Percentiles rank a stretch among this genome's conserved stretches.
Evolutionary conservation across 37 sponge, comb jelly and placozoan genomes (phyloP).

Genomic region (Eunapius fragilis): DNA sequence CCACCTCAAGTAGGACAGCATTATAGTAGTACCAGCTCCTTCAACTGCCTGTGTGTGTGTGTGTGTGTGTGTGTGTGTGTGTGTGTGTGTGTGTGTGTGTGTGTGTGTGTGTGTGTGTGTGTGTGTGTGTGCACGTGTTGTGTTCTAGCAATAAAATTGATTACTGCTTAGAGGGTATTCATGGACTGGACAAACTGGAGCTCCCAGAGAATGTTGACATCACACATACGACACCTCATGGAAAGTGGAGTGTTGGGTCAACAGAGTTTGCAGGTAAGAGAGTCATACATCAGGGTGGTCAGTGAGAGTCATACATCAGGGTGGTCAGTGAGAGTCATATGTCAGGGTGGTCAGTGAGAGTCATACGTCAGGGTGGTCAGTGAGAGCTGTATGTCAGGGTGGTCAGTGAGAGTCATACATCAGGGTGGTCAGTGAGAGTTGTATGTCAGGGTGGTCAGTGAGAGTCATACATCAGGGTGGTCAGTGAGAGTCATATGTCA

Average conservation of each 20-base stretch:
- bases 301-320: too few relatives aligned
- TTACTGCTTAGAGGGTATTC: not conserved
- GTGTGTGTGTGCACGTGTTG: constrained; percentile 23
- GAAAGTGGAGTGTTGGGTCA: constrained; percentile 64
- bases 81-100: not conserved
- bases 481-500: too few relatives aligned
- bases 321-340: too few relatives aligned
- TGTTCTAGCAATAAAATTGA: not conserved
- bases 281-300: too few relatives aligned
- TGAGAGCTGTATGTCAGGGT: too few relatives aligned
- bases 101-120: constrained; percentile 30
- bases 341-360: too few relatives aligned
- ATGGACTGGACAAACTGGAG: not conserved
- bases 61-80: constrained; percentile 5
- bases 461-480: too few relatives aligned
- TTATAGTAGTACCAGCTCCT: not conserved
- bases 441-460: too few relatives aligned
- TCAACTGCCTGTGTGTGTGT: not conserved
- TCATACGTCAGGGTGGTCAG: too few relatives aligned
- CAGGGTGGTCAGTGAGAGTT: too few relatives aligned
- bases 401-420: too few relatives aligned
- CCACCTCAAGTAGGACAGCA: not conserved
- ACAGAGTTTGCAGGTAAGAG: constrained; percentile 45
- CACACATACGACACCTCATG: constrained; percentile 34
- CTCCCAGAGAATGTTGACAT: constrained; percentile 1